Evolutionary conservation across 2,888 invertebrate species (phyloP).

Genomic region (Stictocephala bisonia): DNA sequence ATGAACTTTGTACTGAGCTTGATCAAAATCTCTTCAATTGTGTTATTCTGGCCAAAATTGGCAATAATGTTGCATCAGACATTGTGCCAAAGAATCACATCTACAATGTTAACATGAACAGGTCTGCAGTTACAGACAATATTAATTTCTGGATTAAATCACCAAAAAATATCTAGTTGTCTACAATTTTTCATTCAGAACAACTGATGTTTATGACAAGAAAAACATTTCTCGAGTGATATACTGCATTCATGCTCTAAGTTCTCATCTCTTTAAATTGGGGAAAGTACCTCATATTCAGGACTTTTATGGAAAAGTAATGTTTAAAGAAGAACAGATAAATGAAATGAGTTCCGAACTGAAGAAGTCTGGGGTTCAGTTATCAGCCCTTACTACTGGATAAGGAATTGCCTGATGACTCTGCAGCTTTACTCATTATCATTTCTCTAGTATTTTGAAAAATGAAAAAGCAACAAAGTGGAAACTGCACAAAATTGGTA

Average conservation of each 20-base stretch:
- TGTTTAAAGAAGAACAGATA: constrained; percentile 78
- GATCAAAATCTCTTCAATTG: constrained; percentile 82
- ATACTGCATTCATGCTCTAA: constrained; percentile 82
- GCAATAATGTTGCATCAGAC: constrained; percentile 76
- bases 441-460: constrained; percentile 68
- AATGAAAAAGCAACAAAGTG: constrained; percentile 72
- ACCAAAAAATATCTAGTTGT: constrained; percentile 74
- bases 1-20: constrained; percentile 75
- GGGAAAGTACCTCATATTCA: constrained; percentile 81
- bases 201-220: constrained; percentile 84
- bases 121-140: no score
- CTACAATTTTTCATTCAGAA: no score
- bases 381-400: constrained; percentile 78
- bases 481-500: constrained; percentile 73
- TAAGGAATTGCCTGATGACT: constrained; percentile 68
- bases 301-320: constrained; percentile 79
- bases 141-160: constrained; percentile 79
- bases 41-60: constrained; percentile 80
- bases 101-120: constrained; percentile 77
- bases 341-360: constrained; percentile 75
- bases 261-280: constrained; percentile 74
- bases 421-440: constrained; percentile 68
- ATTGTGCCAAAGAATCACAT: constrained; percentile 75
- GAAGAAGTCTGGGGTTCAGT: constrained; percentile 75
- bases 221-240: constrained; percentile 83